These are phyloP conservation scores for Aproaerema taeniolella DNA, from an alignment of 2,888 invertebrate genomes.

Conservation along the genomic window DNA sequence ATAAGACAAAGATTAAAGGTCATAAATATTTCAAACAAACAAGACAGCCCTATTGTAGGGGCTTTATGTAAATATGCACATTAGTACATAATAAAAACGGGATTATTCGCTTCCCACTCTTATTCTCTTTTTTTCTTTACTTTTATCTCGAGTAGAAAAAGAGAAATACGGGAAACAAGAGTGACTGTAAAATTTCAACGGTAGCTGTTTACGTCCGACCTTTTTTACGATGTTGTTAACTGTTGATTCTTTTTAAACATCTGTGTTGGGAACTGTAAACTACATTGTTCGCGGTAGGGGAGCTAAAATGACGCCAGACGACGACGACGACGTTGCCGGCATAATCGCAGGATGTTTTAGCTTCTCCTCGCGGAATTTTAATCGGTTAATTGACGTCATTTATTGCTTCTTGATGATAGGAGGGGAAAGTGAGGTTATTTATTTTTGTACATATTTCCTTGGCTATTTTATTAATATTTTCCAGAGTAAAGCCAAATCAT, in stretches of 20 bases:
- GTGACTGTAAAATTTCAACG: slow-evolving; percentile 69
- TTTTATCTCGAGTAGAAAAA: slow-evolving; percentile 30
- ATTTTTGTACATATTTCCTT: no score
- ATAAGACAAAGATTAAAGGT: slow-evolving; percentile 6
- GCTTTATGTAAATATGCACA: slow-evolving; percentile 12
- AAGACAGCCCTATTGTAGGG: slow-evolving; percentile 5
- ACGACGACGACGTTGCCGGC: background rate
- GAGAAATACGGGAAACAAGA: slow-evolving; percentile 44
- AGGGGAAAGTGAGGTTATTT: no score
- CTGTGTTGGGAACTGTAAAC: slow-evolving; percentile 66
- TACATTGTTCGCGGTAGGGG: slow-evolving; percentile 60
- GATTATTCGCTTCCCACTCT: slow-evolving; percentile 8
- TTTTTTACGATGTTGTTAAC: slow-evolving; percentile 74
- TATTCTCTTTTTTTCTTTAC: slow-evolving; percentile 17
- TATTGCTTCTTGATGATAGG: no score
- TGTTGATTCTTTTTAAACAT: slow-evolving; percentile 75
- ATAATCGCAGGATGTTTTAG: slow-evolving; percentile 8
- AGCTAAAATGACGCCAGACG: slow-evolving; percentile 43
- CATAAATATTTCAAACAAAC: slow-evolving; percentile 11
- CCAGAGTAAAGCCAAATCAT: no score
- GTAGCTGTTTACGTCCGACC: slow-evolving; percentile 63
- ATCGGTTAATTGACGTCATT: background rate
- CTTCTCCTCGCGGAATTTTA: slow-evolving; percentile 1
- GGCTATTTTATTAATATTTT: no score
- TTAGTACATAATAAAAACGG: slow-evolving; percentile 8